phyloP scores from a whole-genome alignment of 1,140 invertebrate genomes.

The Caenorhabditis briggsae region DNA sequence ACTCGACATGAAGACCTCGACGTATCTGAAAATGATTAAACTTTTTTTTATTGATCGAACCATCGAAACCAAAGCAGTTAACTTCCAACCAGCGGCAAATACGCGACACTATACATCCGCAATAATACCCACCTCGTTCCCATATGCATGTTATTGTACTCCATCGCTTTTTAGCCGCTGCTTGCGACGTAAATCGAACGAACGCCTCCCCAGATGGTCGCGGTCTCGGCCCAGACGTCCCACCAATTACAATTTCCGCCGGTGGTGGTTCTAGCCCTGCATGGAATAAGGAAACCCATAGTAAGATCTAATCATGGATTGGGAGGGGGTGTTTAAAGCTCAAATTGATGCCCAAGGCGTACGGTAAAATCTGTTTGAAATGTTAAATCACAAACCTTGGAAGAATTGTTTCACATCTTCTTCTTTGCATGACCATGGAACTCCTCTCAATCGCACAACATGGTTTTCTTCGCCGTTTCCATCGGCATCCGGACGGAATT shows the following conservation, averaged over 20 bases:
- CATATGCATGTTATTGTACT: conserved; percentile 46
- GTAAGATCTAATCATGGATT: background rate
- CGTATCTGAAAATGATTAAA: conserved; percentile 18
- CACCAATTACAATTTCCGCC: conserved; percentile 48
- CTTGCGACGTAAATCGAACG: conserved; percentile 35
- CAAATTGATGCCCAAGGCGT: background rate
- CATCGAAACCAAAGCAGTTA: too few relatives aligned
- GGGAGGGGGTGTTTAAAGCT: background rate
- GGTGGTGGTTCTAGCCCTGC: conserved; percentile 49
- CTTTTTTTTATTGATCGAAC: background rate
- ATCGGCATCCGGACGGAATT: conserved; percentile 41
- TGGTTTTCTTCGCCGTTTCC: conserved; percentile 10
- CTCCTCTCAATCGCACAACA: conserved; percentile 2
- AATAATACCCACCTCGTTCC: conserved; percentile 43
- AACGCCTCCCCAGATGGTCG: conserved; percentile 49
- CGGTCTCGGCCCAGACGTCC: conserved; percentile 41
- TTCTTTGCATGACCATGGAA: conserved; percentile 44
- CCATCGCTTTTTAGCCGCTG: conserved; percentile 20
- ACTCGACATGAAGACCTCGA: conserved; percentile 45
- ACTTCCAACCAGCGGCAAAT: background rate
- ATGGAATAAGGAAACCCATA: conserved; percentile 44
- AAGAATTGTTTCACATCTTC: conserved; percentile 21
- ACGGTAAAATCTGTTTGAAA: background rate
- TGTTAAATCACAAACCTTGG: background rate
- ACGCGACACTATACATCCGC: background rate